phyloP scores from a whole-genome alignment of 2,797 vertebrate genomes.

The Sitta carolinensis region DNA sequence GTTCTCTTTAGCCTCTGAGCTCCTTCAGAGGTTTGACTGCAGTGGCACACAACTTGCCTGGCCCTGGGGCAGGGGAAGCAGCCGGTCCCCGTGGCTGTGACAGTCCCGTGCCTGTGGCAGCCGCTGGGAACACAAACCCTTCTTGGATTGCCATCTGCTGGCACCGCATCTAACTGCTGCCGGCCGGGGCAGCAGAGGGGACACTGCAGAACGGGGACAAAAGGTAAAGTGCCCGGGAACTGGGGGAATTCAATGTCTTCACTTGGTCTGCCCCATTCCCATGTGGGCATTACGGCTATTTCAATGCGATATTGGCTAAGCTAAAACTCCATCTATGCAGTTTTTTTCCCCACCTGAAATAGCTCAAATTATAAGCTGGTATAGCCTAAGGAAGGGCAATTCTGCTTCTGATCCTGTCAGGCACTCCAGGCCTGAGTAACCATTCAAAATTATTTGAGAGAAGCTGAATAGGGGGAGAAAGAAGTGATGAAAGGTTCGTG shows the following conservation, averaged over 20 bases:
- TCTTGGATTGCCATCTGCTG: slow-evolving; percentile 46
- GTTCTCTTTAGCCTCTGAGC: neutral
- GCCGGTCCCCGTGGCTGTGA: neutral
- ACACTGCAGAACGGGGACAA: neutral
- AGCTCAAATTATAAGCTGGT: neutral
- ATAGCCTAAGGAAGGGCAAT: neutral
- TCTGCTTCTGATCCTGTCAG: neutral
- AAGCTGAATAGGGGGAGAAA: neutral
- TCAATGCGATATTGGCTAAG: neutral
- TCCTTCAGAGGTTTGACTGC: neutral
- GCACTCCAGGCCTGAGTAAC: neutral
- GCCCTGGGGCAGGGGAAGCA: neutral
- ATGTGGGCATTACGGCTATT: neutral
- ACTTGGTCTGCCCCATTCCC: neutral
- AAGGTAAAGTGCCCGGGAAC: fast-evolving
- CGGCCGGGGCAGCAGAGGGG: neutral
- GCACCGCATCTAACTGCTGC: neutral
- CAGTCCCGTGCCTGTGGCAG: neutral
- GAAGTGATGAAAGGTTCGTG: neutral
- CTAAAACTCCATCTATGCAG: neutral
- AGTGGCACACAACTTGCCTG: neutral
- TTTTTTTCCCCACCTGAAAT: neutral
- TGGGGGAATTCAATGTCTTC: neutral
- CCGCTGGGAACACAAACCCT: neutral
- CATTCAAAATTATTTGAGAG: neutral